A percentile compares a stretch with the other conserved stretches of the same genome.
These are phyloP conservation scores for Leptobrachium leishanense DNA, from an alignment of 2,113 vertebrate genomes.

Conservation along the genomic window DNA sequence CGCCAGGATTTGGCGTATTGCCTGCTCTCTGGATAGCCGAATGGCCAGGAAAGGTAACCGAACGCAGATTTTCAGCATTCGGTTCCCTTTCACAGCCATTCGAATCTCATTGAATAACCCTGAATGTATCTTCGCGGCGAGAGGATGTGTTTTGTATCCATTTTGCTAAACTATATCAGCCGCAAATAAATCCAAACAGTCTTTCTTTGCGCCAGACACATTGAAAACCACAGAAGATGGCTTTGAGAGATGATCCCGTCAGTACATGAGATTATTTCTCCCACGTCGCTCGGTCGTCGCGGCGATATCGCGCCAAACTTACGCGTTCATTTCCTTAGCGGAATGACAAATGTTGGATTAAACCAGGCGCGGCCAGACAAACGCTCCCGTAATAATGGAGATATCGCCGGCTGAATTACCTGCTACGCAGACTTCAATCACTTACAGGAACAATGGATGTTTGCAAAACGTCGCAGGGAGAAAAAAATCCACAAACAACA, in stretches of 20 bases:
- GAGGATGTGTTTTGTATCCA: too few relatives aligned
- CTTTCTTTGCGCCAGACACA: neutral
- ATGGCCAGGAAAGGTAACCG: too few relatives aligned
- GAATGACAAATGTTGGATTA: constrained; percentile 33
- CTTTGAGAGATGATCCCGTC: constrained; percentile 8
- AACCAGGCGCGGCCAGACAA: neutral
- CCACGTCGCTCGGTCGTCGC: neutral
- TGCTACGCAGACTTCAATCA: constrained; percentile 23
- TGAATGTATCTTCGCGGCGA: too few relatives aligned
- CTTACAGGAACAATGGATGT: constrained; percentile 36
- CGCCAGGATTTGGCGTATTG: too few relatives aligned
- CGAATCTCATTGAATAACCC: too few relatives aligned
- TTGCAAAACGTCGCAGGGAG: neutral
- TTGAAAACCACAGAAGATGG: neutral
- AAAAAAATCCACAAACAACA: constrained; percentile 5
- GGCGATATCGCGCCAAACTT: constrained; percentile 16
- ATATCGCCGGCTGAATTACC: constrained; percentile 22
- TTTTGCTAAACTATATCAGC: neutral
- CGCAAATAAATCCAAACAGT: neutral
- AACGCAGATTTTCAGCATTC: too few relatives aligned
- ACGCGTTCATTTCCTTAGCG: constrained; percentile 5
- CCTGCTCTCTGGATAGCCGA: too few relatives aligned
- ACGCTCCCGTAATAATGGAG: constrained; percentile 27
- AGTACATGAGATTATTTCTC: constrained; percentile 10
- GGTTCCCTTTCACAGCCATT: too few relatives aligned